Percentiles rank a stretch among this genome's conserved stretches.
Conservation (phyloP, 2,888 invertebrate species). For the Synanthedon myopaeformis region DNA sequence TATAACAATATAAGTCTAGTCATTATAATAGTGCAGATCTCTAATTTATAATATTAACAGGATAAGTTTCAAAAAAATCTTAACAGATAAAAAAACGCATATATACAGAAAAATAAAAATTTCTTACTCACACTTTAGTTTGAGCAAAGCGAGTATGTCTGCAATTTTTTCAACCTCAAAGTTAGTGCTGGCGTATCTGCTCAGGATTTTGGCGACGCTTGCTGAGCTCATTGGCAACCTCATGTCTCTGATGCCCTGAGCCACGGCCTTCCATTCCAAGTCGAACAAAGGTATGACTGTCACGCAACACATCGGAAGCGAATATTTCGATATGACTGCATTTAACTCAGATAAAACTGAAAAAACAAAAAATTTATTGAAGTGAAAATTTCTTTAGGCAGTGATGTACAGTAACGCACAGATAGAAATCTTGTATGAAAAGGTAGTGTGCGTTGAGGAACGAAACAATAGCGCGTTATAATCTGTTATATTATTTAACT, state of each 20-base stretch:
- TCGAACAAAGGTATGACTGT: constrained; percentile 40
- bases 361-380: neutral
- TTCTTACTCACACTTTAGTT: neutral
- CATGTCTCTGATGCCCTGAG: constrained; percentile 25
- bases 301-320: constrained; percentile 27
- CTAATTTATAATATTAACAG: too few species aligned
- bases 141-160: too few species aligned
- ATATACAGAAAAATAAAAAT: neutral
- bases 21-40: too few species aligned
- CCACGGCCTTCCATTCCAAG: constrained; percentile 34
- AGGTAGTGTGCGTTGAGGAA: too few species aligned
- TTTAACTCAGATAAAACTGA: neutral
- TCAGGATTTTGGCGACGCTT: constrained; percentile 36
- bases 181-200: constrained; percentile 12
- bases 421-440: too few species aligned
- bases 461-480: too few species aligned
- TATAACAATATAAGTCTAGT: too few species aligned
- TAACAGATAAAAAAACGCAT: neutral
- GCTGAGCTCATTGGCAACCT: constrained; percentile 35
- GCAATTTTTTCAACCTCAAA: too few species aligned
- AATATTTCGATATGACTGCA: constrained; percentile 20
- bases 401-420: too few species aligned
- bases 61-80: neutral
- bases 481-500: too few species aligned
- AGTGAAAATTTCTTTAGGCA: neutral